Evolutionary conservation across 2,797 vertebrate species (phyloP).

Genomic region (Pangasius larnaudii): DNA sequence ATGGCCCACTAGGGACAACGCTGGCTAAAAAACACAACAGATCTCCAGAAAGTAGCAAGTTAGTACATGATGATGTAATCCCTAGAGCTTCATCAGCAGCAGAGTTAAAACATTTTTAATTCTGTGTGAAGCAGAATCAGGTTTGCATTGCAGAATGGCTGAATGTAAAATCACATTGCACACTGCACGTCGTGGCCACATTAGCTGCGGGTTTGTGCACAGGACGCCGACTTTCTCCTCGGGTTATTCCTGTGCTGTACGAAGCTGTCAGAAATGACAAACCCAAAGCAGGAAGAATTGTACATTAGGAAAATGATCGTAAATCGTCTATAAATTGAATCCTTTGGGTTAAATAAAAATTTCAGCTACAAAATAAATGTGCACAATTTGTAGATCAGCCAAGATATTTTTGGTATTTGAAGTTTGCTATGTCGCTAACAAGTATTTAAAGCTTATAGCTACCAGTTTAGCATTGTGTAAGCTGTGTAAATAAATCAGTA

Average conservation of each 20-base stretch:
- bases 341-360: background rate
- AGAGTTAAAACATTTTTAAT: background rate
- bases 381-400: background rate
- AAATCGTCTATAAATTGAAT: background rate
- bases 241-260: constrained; percentile 30
- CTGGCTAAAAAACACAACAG: constrained; percentile 5
- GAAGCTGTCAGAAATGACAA: constrained; percentile 28
- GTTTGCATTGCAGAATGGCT: background rate
- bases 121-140: no score
- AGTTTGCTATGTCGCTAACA: background rate
- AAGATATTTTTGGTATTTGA: background rate
- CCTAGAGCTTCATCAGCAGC: background rate
- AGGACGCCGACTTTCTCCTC: constrained; percentile 17
- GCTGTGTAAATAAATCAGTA: background rate
- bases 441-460: background rate
- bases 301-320: background rate
- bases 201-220: constrained; percentile 22
- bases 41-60: background rate
- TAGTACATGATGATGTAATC: constrained; percentile 19
- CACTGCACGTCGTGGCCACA: background rate
- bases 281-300: background rate
- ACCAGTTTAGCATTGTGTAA: background rate
- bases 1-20: background rate
- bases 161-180: background rate
- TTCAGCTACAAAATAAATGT: background rate